These are phyloP conservation scores for Tromatobia lineatoria DNA, from an alignment of 2,888 invertebrate species.

Conservation along the genomic window DNA sequence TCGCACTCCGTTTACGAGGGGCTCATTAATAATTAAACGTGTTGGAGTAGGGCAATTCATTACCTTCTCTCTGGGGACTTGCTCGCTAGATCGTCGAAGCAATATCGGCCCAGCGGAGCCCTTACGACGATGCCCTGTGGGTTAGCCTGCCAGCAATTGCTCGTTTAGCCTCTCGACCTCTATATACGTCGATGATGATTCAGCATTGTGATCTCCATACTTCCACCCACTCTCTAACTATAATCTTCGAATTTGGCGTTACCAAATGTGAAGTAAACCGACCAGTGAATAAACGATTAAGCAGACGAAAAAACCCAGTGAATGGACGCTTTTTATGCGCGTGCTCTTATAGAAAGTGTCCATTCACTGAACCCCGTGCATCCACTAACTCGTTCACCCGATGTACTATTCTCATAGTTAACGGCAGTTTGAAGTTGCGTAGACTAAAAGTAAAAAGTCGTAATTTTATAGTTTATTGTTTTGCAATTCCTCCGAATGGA, in stretches of 20 bases:
- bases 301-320: no score
- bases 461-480: no score
- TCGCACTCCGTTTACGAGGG: constrained; percentile 73
- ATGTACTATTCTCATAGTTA: no score
- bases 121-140: constrained; percentile 18
- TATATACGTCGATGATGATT: constrained; percentile 24
- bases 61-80: constrained; percentile 59
- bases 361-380: no score
- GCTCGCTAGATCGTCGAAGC: constrained; percentile 17
- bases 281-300: no score
- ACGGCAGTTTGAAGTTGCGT: no score
- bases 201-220: neutral
- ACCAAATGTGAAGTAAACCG: no score
- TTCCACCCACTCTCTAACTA: neutral
- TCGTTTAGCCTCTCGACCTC: constrained; percentile 36
- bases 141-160: constrained; percentile 47
- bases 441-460: no score
- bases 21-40: constrained; percentile 78
- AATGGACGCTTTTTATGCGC: no score
- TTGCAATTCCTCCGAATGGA: no score
- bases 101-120: neutral
- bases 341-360: no score
- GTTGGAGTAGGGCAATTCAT: constrained; percentile 76
- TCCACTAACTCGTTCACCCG: no score
- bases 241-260: neutral